phyloP scores from a whole-genome alignment of 1,140 invertebrate species.

The Ceratina calcarata region DNA sequence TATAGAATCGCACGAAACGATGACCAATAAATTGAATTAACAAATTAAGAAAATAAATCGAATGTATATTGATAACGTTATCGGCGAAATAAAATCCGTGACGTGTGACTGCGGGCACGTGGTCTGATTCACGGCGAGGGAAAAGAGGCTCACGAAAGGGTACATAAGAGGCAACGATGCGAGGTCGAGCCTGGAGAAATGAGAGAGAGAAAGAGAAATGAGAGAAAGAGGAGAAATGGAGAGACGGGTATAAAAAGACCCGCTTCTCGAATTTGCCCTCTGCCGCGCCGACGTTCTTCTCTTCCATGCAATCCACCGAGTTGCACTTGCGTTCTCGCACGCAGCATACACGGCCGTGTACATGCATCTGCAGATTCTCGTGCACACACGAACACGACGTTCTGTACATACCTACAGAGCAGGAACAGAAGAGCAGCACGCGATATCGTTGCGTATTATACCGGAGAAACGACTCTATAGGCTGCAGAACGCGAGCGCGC shows the following conservation, averaged over 20 bases:
- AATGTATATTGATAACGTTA: slow-evolving; percentile 42
- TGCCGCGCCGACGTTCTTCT: slow-evolving; percentile 45
- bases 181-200: slow-evolving; percentile 22
- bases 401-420: background rate
- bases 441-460: slow-evolving; percentile 42
- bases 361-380: background rate
- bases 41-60: background rate
- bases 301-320: slow-evolving; percentile 27
- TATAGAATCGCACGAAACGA: no score
- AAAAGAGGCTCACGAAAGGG: slow-evolving; percentile 37
- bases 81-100: slow-evolving; percentile 22
- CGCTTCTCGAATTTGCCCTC: slow-evolving; percentile 55
- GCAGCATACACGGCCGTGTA: background rate
- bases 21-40: background rate
- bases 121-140: slow-evolving; percentile 41
- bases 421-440: slow-evolving; percentile 22
- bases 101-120: slow-evolving; percentile 28
- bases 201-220: slow-evolving; percentile 7
- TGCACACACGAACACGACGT: background rate
- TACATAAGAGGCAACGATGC: slow-evolving; percentile 46
- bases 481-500: slow-evolving; percentile 45
- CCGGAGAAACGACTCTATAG: slow-evolving; percentile 53
- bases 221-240: slow-evolving; percentile 15
- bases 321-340: slow-evolving; percentile 3
- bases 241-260: slow-evolving; percentile 53